Conservation (phyloP, 2,797 vertebrate genomes). For the Spheniscus humboldti region DNA sequence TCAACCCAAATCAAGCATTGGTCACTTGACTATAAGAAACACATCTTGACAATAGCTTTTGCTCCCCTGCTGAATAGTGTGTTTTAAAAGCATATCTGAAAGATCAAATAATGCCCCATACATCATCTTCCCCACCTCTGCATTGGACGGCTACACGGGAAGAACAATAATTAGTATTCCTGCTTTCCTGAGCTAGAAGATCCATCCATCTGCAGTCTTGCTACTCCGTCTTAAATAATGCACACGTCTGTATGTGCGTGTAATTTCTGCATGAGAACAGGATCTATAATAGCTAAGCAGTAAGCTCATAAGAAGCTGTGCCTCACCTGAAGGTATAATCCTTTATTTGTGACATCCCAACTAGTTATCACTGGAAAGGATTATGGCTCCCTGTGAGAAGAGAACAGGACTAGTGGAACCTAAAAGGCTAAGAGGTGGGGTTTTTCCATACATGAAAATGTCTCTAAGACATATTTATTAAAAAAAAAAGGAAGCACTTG, state of each 20-base stretch:
- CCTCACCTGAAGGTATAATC: constrained; percentile 30
- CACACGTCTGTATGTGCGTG: accelerated
- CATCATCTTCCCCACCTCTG: background rate
- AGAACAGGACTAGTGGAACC: background rate
- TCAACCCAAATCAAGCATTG: background rate
- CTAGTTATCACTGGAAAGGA: constrained; percentile 30
- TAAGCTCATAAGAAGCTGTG: constrained; percentile 15
- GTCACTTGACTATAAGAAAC: background rate
- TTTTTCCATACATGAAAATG: background rate
- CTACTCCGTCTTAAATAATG: background rate
- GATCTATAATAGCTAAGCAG: background rate
- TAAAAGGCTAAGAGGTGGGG: background rate
- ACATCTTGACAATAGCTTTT: background rate
- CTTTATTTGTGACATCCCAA: constrained; percentile 42
- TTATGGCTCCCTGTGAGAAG: constrained; percentile 19
- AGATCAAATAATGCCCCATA: background rate
- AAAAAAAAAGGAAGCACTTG: background rate
- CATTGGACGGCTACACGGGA: background rate
- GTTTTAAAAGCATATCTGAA: background rate
- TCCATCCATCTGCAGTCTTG: background rate
- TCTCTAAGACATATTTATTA: background rate
- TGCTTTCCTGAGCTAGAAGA: background rate
- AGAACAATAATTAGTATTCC: background rate
- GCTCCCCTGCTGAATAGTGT: background rate
- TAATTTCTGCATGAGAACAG: background rate